Percentiles rank a stretch among this genome's conserved stretches.
These are phyloP conservation scores for Microchirus variegatus DNA, from an alignment of 2,797 vertebrate genomes.

Conservation along the genomic window DNA sequence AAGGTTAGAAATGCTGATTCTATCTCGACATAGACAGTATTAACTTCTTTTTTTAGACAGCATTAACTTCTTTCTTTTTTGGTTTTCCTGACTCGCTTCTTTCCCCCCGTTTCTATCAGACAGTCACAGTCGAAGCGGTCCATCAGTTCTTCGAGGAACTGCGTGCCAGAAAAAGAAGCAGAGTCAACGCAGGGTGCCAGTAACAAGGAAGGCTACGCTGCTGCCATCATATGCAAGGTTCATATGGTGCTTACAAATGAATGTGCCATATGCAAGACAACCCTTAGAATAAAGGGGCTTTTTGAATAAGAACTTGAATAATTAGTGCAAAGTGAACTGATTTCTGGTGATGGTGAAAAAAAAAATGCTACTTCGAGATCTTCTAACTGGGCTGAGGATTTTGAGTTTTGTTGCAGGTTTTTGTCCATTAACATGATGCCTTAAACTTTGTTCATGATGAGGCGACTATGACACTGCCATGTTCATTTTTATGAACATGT, in stretches of 20 bases:
- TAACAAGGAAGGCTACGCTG: constrained; percentile 22
- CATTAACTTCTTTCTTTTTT: not conserved
- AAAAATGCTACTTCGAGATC: not conserved
- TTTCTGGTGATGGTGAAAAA: not conserved
- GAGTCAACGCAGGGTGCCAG: constrained; percentile 51
- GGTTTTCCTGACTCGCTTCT: not conserved
- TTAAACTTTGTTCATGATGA: constrained; percentile 14
- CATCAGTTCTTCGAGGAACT: constrained; percentile 73
- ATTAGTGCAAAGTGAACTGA: constrained; percentile 6
- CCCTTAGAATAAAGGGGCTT: constrained; percentile 33
- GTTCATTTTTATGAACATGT: constrained; percentile 1
- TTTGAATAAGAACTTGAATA: constrained; percentile 23
- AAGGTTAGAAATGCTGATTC: constrained; percentile 81
- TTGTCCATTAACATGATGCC: not conserved
- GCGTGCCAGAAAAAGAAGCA: constrained; percentile 62
- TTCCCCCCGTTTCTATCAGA: constrained; percentile 50
- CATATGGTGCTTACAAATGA: constrained; percentile 35
- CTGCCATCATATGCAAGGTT: constrained; percentile 12
- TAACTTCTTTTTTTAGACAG: not conserved
- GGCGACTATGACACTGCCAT: no score
- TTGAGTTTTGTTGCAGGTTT: not conserved
- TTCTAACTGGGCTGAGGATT: not conserved
- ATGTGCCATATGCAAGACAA: constrained; percentile 5
- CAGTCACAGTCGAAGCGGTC: constrained; percentile 70
- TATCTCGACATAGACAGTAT: not conserved